Evolutionary conservation across 2,113 vertebrate species (phyloP), one percentile per base, ranked within the genome.

Genomic region (Cryptomyrus ogoouensis): DNA sequence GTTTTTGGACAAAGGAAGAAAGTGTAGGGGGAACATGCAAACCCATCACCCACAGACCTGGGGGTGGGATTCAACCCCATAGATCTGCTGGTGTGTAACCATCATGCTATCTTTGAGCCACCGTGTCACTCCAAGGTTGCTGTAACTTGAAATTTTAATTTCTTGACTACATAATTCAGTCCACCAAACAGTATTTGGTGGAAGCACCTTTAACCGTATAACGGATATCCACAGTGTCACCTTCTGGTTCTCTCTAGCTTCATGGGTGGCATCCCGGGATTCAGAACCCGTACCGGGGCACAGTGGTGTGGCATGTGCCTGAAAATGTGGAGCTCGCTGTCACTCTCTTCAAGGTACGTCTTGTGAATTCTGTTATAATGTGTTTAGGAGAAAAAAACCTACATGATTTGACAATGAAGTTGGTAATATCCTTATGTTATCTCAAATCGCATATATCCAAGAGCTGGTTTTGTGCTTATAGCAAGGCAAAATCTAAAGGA

Each of bases 261-360:
- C 97, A 98, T 93, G 95, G 96, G 91, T 98, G 97, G 97, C 97
- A 98, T 91, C 97, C 97, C 0, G 97, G 97, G 10, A 98, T 98
- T 88, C 95, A 97, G 92, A 97, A 98, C 92, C 97, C 97, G 0
- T 97, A 97, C 93, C 93, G 97, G 90, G 97, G 97, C 39, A 92
- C 95, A 5, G 97, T 97, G 90, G 88, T 98, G 1, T 98, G 97
- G 97, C 96, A 97, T 91, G 96, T 97, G 24, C 97, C 97, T 0
- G 97, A 98, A 93, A 97, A 95, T 1, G 94, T 98, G 93, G 97
- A 97, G 91, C 95, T 97, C 91, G 96, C 95, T 0, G 96, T 98
- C 91, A 98, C 97, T 0, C 95, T 98, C 3, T 98, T 97, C 92
- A 96, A 97, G 96, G 97, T 97, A 93, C 0, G 52, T 1, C 89